A percentile compares a stretch with the other conserved stretches of the same genome.
These are phyloP conservation scores for Micromussa lordhowensis DNA, from an alignment of 92 coral and sea anemone species.

Conservation along the genomic window DNA sequence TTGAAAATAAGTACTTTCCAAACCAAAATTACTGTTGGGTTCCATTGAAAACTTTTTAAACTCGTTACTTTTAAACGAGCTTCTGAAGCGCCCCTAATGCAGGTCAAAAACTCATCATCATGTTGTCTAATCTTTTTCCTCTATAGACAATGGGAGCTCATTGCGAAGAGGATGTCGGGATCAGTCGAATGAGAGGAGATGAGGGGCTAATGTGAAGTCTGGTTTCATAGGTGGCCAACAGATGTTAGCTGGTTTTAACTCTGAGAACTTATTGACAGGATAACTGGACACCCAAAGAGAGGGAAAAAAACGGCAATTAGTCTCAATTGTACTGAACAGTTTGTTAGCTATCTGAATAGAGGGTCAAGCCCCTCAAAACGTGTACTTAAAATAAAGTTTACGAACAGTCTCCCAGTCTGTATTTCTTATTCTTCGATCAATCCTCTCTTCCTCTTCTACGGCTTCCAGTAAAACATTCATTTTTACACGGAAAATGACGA, in stretches of 20 bases:
- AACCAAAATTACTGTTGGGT: background rate
- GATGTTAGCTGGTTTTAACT: background rate
- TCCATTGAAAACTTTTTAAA: background rate
- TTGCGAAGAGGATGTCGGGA: constrained; percentile 91
- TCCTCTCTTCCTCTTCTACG: background rate
- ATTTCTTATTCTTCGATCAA: background rate
- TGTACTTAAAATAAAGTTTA: background rate
- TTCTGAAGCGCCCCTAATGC: too few species aligned
- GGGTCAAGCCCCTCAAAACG: background rate
- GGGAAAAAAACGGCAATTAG: background rate
- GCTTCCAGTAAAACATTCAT: too few species aligned
- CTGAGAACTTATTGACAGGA: background rate
- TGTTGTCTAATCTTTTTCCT: background rate
- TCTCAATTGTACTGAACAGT: background rate
- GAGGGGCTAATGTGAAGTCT: constrained; percentile 82
- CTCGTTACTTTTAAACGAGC: too few species aligned
- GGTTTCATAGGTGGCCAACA: background rate
- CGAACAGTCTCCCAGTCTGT: background rate
- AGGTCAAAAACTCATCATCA: too few species aligned
- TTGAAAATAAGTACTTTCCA: background rate
- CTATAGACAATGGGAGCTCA: constrained; percentile 91
- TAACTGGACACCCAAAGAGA: background rate
- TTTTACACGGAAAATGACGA: too few species aligned
- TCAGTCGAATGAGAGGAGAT: constrained; percentile 89
- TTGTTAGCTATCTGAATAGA: background rate